phyloP scores from a whole-genome alignment of 2,113 vertebrate genomes.

The Antechinus flavipes region DNA sequence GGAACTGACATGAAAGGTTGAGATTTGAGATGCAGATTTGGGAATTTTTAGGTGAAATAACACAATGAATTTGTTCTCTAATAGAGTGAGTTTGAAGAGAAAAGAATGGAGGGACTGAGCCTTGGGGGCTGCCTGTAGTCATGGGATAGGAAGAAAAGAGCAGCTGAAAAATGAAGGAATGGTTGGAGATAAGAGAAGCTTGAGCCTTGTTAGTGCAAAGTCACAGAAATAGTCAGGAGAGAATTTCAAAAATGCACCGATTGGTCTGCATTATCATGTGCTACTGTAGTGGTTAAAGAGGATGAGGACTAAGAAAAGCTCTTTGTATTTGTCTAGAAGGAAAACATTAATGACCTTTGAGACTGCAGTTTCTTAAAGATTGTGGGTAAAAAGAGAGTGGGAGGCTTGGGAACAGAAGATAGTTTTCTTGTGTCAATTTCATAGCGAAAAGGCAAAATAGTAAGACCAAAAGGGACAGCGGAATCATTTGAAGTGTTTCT shows the following conservation, averaged over 20 bases:
- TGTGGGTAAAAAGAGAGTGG: neutral
- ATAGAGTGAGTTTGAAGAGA: neutral
- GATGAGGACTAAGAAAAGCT: neutral
- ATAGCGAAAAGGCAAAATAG: neutral
- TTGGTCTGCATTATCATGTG: neutral
- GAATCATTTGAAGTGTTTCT: neutral
- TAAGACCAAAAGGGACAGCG: neutral
- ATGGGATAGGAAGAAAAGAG: neutral
- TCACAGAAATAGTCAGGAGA: neutral
- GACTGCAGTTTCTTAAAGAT: neutral
- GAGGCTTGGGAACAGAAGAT: neutral
- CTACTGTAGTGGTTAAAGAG: neutral
- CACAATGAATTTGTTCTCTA: neutral
- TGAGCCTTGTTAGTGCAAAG: neutral
- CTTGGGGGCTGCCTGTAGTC: neutral
- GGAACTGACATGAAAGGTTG: neutral
- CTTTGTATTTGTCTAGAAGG: conserved; percentile 1
- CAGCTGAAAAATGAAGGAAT: neutral
- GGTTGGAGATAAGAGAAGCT: neutral
- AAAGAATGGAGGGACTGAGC: neutral
- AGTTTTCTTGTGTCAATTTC: neutral
- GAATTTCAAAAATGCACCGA: neutral
- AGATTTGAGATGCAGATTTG: neutral
- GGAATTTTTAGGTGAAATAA: neutral
- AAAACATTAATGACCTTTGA: neutral